Evolutionary conservation across 2,888 invertebrate species (phyloP).

Genomic region (Thecocarcelia acutangulata): DNA sequence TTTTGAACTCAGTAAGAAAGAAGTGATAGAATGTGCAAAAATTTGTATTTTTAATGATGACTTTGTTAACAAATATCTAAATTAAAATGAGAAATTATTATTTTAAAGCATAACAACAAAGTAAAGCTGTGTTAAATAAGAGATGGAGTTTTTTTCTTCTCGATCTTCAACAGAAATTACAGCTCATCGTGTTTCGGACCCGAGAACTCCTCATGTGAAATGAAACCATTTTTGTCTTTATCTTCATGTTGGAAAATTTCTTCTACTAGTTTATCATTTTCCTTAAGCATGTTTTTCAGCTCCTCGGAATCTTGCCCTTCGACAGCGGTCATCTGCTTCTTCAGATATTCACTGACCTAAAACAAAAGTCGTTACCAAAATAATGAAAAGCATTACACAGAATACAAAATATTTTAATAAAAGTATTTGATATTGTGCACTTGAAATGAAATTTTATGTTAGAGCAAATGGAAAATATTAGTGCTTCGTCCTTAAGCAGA

Average conservation of each 20-base stretch:
- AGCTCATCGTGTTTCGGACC: slow-evolving; percentile 99
- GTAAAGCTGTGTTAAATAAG: too few species aligned
- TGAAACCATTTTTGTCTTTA: slow-evolving; percentile 97
- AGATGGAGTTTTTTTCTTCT: not conserved
- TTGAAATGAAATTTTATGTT: slow-evolving; percentile 28
- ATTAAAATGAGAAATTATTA: too few species aligned
- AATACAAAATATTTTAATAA: slow-evolving; percentile 22
- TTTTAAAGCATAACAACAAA: too few species aligned
- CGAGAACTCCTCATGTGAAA: slow-evolving; percentile 97
- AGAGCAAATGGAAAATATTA: slow-evolving; percentile 20
- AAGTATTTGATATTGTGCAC: slow-evolving; percentile 30
- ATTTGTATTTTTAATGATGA: not conserved
- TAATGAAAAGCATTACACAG: slow-evolving; percentile 16
- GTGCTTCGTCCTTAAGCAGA: slow-evolving; percentile 1
- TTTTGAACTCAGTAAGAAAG: not conserved
- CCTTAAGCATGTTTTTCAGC: slow-evolving; percentile 90
- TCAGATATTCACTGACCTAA: slow-evolving; percentile 94
- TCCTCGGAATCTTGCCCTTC: slow-evolving; percentile 90
- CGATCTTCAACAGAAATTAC: slow-evolving; percentile 81
- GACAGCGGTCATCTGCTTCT: slow-evolving; percentile 93
- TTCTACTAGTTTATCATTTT: slow-evolving; percentile 95
- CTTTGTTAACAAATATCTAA: too few species aligned
- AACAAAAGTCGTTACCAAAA: not conserved
- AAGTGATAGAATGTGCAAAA: not conserved
- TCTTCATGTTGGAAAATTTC: slow-evolving; percentile 99